phyloP scores from a whole-genome alignment of 2,797 vertebrate genomes.

The Spheniscus humboldti region DNA sequence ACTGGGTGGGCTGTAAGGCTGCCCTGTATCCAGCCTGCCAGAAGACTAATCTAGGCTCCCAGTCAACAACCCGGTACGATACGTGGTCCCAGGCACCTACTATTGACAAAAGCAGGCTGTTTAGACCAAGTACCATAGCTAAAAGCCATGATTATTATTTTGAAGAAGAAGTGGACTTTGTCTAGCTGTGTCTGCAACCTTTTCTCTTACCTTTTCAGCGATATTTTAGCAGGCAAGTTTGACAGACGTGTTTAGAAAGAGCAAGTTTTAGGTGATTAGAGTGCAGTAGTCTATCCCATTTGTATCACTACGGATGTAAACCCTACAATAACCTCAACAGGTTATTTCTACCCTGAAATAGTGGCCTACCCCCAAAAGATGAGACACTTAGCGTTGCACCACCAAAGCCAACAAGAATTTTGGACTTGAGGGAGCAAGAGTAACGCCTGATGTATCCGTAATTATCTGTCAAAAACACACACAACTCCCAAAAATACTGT shows the following conservation, averaged over 20 bases:
- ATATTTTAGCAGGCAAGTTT: background rate
- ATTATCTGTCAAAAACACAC: background rate
- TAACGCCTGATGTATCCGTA: background rate
- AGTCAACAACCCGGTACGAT: rapidly evolving
- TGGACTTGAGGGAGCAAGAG: background rate
- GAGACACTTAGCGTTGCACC: background rate
- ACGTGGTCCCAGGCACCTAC: rapidly evolving
- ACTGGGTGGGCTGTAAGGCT: background rate
- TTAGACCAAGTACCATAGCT: background rate
- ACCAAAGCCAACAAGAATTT: background rate
- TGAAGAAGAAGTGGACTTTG: background rate
- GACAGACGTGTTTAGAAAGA: background rate
- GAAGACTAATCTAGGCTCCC: background rate
- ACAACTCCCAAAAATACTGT: background rate
- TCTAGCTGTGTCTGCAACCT: background rate
- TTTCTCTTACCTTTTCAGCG: background rate
- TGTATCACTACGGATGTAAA: background rate
- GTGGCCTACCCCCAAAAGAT: background rate
- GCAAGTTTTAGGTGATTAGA: background rate
- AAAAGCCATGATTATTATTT: background rate
- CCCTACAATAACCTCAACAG: background rate
- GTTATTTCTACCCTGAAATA: background rate
- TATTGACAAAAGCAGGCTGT: background rate
- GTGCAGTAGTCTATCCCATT: background rate
- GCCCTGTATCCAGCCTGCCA: background rate